Percentiles rank a stretch among this genome's conserved stretches.
Conservation (phyloP, 1,140 invertebrate genomes). For the Calephelis virginiensis region DNA sequence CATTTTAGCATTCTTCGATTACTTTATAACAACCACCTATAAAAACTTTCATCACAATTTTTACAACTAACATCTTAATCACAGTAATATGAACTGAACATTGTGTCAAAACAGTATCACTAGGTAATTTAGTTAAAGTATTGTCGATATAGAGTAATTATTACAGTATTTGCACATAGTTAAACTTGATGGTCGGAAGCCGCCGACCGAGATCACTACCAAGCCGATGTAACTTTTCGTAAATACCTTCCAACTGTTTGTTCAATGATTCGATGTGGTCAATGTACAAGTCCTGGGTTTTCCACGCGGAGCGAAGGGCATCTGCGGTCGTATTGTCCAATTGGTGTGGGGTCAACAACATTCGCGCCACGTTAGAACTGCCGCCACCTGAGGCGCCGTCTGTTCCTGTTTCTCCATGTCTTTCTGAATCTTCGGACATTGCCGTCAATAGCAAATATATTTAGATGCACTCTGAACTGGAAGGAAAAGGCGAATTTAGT, state of each 20-base stretch:
- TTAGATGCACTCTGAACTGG: constrained; percentile 65
- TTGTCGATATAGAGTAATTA: constrained; percentile 73
- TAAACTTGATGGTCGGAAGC: constrained; percentile 50
- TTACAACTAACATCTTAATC: constrained; percentile 61
- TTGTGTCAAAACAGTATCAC: constrained; percentile 63
- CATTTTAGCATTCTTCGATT: constrained; percentile 55
- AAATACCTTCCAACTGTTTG: constrained; percentile 79
- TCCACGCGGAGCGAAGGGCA: constrained; percentile 70
- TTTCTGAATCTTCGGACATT: constrained; percentile 73
- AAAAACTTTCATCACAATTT: constrained; percentile 68
- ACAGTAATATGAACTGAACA: constrained; percentile 59
- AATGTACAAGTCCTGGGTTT: constrained; percentile 75
- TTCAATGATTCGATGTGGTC: constrained; percentile 76
- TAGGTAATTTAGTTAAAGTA: constrained; percentile 75
- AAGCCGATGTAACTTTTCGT: constrained; percentile 71
- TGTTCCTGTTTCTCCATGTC: constrained; percentile 63
- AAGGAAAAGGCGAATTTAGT: constrained; percentile 59
- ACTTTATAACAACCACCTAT: constrained; percentile 62
- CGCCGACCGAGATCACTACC: constrained; percentile 62
- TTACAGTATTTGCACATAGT: constrained; percentile 50
- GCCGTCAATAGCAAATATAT: constrained; percentile 65
- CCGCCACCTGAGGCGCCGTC: constrained; percentile 55
- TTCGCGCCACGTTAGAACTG: constrained; percentile 59
- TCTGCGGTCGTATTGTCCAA: constrained; percentile 66
- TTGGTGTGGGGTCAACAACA: constrained; percentile 71